A percentile compares a stretch with the other conserved stretches of the same genome.
Conservation (phyloP, 1,140 invertebrate species). For the Subanguina moxae region DNA sequence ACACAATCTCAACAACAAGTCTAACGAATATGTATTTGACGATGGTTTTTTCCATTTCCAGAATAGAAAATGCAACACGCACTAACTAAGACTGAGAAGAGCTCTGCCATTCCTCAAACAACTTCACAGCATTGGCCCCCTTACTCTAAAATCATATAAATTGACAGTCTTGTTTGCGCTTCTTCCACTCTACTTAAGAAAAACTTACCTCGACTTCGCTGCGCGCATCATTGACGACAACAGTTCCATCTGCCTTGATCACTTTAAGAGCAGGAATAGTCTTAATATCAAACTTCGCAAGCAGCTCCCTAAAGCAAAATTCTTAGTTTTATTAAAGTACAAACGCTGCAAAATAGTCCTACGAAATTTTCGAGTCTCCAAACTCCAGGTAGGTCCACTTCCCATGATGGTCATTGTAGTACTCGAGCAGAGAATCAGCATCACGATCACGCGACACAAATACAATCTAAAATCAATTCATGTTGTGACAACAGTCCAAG, state of each 20-base stretch:
- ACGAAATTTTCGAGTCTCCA: constrained; percentile 44
- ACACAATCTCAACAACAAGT: too few relatives aligned
- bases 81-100: too few relatives aligned
- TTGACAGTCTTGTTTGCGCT: not conserved
- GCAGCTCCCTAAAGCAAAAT: constrained; percentile 28
- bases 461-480: constrained; percentile 27
- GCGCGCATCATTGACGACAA: constrained; percentile 53
- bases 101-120: too few relatives aligned
- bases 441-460: constrained; percentile 47
- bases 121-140: constrained; percentile 11
- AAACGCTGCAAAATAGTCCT: not conserved
- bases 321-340: too few relatives aligned
- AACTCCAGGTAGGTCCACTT: constrained; percentile 44
- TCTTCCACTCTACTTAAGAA: constrained; percentile 18
- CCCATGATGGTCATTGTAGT: constrained; percentile 45
- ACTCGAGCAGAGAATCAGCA: constrained; percentile 36
- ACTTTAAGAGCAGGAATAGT: constrained; percentile 52
- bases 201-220: constrained; percentile 39
- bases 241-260: constrained; percentile 52
- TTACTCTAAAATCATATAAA: constrained; percentile 9
- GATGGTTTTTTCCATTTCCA: too few relatives aligned
- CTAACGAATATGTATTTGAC: too few relatives aligned
- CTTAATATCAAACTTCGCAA: constrained; percentile 52
- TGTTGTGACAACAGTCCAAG: too few relatives aligned
- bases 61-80: too few relatives aligned